Evolutionary conservation across 2,888 invertebrate species (phyloP).

Genomic region (Andrena chrysosceles): DNA sequence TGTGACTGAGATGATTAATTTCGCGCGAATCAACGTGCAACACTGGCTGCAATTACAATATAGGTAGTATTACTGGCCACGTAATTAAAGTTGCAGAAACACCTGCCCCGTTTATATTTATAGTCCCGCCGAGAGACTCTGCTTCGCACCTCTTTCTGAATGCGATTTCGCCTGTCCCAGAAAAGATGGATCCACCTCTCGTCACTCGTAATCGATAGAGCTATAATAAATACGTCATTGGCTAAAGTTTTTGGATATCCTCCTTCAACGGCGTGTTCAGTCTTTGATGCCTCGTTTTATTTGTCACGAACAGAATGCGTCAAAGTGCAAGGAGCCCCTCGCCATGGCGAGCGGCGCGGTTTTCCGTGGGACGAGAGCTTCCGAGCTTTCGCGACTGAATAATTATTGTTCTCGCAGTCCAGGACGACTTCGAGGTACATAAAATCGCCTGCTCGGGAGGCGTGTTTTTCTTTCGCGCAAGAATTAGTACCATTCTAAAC

Average conservation of each 20-base stretch:
- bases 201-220: conserved; percentile 21
- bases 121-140: conserved; percentile 53
- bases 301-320: conserved; percentile 37
- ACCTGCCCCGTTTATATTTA: conserved; percentile 36
- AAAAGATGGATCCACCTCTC: conserved; percentile 5
- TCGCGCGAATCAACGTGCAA: conserved; percentile 33
- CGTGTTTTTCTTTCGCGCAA: conserved; percentile 26
- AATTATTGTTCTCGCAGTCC: no score
- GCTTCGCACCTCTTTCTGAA: conserved; percentile 1
- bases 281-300: conserved; percentile 60
- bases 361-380: neutral
- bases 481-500: conserved; percentile 57
- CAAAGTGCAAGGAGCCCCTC: conserved; percentile 35
- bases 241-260: conserved; percentile 47
- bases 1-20: conserved; percentile 16
- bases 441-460: no score
- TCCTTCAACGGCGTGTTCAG: conserved; percentile 54
- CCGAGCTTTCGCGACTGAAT: no score
- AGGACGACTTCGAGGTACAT: no score
- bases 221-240: conserved; percentile 58
- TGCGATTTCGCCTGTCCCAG: neutral
- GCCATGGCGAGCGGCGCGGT: conserved; percentile 3
- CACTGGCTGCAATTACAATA: conserved; percentile 14
- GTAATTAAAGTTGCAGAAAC: conserved; percentile 49
- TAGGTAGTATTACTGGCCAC: conserved; percentile 55